Conservation (phyloP, 2,888 invertebrate genomes). For the Archips xylosteana region DNA sequence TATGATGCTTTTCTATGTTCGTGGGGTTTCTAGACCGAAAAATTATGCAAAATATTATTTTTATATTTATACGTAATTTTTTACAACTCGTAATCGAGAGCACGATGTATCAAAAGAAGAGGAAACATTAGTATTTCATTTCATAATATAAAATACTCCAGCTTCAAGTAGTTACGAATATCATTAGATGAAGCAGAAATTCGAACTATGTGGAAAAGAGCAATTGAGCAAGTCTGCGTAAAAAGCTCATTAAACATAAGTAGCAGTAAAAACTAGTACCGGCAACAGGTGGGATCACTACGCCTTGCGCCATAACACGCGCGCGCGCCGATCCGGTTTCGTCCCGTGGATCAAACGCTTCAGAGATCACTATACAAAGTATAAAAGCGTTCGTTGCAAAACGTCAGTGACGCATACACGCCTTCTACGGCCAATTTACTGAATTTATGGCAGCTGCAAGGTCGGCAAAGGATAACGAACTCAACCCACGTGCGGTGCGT, state of each 20-base stretch:
- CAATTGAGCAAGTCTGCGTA: constrained; percentile 39
- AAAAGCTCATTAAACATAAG: constrained; percentile 49
- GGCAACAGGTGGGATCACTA: constrained; percentile 71
- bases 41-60: too few species aligned
- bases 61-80: too few species aligned
- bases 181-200: background rate
- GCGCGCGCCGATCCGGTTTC: constrained; percentile 67
- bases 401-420: constrained; percentile 73
- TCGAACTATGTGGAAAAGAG: constrained; percentile 18
- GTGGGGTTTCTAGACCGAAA: too few species aligned
- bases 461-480: constrained; percentile 81
- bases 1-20: too few species aligned
- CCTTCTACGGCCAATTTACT: constrained; percentile 76
- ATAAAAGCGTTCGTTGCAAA: constrained; percentile 56
- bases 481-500: constrained; percentile 54
- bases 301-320: constrained; percentile 57
- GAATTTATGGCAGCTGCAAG: constrained; percentile 81
- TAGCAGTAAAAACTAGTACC: constrained; percentile 72
- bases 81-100: too few species aligned
- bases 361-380: constrained; percentile 25
- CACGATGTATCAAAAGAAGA: too few species aligned
- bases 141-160: background rate
- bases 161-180: background rate
- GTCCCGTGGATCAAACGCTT: constrained; percentile 56
- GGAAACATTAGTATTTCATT: too few species aligned